Base-by-base conservation (phyloP, 2,888 invertebrate genomes). In the Dorcus parallelipipedus region DNA sequence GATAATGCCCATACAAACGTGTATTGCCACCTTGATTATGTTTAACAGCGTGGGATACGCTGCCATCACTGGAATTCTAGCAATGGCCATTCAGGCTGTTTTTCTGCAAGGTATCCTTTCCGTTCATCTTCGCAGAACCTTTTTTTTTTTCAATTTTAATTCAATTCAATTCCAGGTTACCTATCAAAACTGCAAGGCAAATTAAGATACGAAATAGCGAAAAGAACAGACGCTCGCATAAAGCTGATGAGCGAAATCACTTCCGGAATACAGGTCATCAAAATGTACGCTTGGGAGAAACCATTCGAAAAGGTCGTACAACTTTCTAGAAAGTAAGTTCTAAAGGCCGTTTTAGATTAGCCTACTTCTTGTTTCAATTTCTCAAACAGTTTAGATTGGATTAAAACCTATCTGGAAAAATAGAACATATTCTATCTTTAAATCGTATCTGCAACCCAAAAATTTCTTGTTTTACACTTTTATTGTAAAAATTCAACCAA, bases 231-330 rank as follows among this genome's bases (percentile, higher is more conserved):
- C 73, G 83, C 85, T 65, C 75, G 91, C 50, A 85, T 91, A 3
- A 82, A 86, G 40, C 71, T 89, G 3, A 89, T 90, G 89, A 87
- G 85, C 69, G 90, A 91, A 76, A 86, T 90, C 49, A 84, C 90
- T 38, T 82, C 84, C 0, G 89, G 88, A 0, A 89, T 91, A 65
- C 83, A 87, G 69, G 87, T 90, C 1, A 88, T 90, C 65, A 91
- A 90, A 74, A 89, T 90, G 89, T 90, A 89, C 70, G 86, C 89
- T 1, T 90, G 90, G 84, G 90, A 91, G 70, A 84, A 83, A 62
- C 86, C 89, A 0, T 90, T 90, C 69, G 84, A 85, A 48, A 80
- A 83, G 39, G 70, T 88, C 48, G 82, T 90, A 0, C 82, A 80
- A 50, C 69, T 82, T 5, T 82, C 87, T 0, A 76, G 90, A 71